A percentile compares a stretch with the other conserved stretches of the same genome.
These are phyloP conservation scores for Eupithecia abbreviata DNA, from an alignment of 2,888 invertebrate genomes.

Conservation along the genomic window DNA sequence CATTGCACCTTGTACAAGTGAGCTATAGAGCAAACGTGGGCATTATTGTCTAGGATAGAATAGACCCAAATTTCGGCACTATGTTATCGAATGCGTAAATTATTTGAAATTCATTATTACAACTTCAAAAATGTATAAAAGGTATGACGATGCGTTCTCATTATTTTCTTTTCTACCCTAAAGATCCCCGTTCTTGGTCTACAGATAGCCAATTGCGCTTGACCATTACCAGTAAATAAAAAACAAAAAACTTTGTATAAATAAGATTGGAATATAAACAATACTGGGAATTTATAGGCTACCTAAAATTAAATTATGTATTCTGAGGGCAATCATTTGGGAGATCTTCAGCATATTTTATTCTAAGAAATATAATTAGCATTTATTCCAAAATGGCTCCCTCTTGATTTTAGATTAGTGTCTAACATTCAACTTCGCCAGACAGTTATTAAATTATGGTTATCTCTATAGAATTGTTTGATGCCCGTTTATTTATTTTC, in stretches of 20 bases:
- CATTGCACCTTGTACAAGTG: too few species aligned
- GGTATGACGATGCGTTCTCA: too few species aligned
- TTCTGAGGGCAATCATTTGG: not conserved
- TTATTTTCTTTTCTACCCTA: too few species aligned
- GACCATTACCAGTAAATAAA: not conserved
- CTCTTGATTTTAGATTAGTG: slow-evolving; percentile 14
- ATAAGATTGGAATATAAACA: not conserved
- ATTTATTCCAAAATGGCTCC: slow-evolving; percentile 1
- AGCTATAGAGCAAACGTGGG: too few species aligned
- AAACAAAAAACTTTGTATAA: not conserved
- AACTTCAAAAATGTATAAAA: too few species aligned
- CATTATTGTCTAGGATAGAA: too few species aligned
- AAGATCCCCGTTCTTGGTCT: too few species aligned
- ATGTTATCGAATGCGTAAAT: too few species aligned
- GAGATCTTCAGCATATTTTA: slow-evolving; percentile 3
- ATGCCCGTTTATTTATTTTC: slow-evolving; percentile 19
- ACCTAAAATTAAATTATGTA: not conserved
- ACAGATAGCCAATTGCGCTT: not conserved
- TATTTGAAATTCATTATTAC: too few species aligned
- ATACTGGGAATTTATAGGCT: not conserved
- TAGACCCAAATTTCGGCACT: too few species aligned
- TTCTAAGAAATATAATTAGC: slow-evolving; percentile 1
- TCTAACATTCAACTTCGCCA: slow-evolving; percentile 4
- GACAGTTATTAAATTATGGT: slow-evolving; percentile 18
- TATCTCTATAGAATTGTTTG: slow-evolving; percentile 17